Base-by-base conservation (phyloP, 2,888 invertebrate species). In the Dryocosmus kuriphilus region DNA sequence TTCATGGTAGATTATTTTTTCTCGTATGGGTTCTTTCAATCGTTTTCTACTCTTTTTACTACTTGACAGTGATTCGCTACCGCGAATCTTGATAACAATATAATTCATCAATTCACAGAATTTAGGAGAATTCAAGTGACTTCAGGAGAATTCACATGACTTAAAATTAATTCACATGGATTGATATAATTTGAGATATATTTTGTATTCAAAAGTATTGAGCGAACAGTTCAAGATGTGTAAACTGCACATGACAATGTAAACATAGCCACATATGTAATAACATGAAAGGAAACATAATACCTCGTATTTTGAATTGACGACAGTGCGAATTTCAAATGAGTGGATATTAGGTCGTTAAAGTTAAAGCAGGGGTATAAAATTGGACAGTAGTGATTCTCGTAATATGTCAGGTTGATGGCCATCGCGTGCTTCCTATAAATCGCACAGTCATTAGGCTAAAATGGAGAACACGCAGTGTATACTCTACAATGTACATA, bases 401-500 rank as follows among this genome's bases (percentile, higher is more conserved):
- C 63, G 35, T 65, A 38, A 19, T 67, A 67, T 67, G 67, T 67
- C 67, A 67, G 46, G 67, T 46, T 46, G 63, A 67, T 67, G 41
- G 46, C 46, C 46, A 67, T 67, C 41, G 41, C 41, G 27, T 67
- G 22, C 67, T 67, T 67, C 27, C 67, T n/a, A 67, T 67, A 67
- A 67, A 46, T 41, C 16, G 46, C 46, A 67, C 67, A 67, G 30
- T 41, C 41, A 16, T 38, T 41, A 65, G 24, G 19, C 22, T 67
- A 27, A 67, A 67, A 35, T 67, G 27, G 16, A 67, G 67, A 41
- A n/a, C 16, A 51, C n/a, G 22, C 22, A 9, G 51, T 22, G 57
- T 27, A 22, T 55, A 22, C 9, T 5, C n/a, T 22, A 55, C 19
- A 46, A 19, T 16, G 19, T 5, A 46, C 46, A n/a, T n/a, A 57